A percentile compares a stretch with the other conserved stretches of the same genome.
Conservation (phyloP, 2,888 invertebrate species). For the Carcina quercana region DNA sequence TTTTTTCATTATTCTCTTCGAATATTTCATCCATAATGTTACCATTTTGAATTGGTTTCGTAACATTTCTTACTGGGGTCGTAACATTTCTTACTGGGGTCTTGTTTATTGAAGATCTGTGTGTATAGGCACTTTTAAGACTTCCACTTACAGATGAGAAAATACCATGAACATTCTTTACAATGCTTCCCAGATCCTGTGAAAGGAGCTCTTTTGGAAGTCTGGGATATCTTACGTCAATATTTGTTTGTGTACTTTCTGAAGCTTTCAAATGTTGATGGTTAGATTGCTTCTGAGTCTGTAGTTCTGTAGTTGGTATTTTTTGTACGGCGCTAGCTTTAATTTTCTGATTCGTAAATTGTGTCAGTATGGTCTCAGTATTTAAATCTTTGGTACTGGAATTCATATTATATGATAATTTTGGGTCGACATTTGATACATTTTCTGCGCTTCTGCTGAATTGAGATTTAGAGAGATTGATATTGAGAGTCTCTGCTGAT, state of each 20-base stretch:
- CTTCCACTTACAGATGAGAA: constrained; percentile 65
- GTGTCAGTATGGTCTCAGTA: constrained; percentile 42
- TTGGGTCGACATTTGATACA: constrained; percentile 29
- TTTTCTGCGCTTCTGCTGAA: constrained; percentile 57
- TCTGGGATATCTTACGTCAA: constrained; percentile 36
- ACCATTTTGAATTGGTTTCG: constrained; percentile 41
- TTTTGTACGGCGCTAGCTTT: constrained; percentile 48
- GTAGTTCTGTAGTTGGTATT: constrained; percentile 37
- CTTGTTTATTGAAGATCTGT: constrained; percentile 37
- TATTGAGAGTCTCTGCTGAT: constrained; percentile 20
- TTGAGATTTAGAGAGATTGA: constrained; percentile 26
- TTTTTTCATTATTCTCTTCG: constrained; percentile 33
- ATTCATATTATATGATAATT: constrained; percentile 18
- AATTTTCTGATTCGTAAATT: constrained; percentile 45
- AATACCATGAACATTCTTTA: constrained; percentile 67
- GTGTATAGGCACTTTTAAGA: constrained; percentile 56
- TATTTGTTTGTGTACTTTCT: constrained; percentile 7
- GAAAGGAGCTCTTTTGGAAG: constrained; percentile 56
- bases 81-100: constrained; percentile 25
- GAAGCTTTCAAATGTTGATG: too few species aligned
- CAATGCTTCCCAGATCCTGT: constrained; percentile 60
- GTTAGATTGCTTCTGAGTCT: constrained; percentile 7
- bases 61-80: constrained; percentile 29
- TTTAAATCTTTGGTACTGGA: constrained; percentile 37
- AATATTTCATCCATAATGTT: constrained; percentile 63